Evolutionary conservation across 2,888 invertebrate genomes (phyloP).

Genomic region (Drosophila gaucha): DNA sequence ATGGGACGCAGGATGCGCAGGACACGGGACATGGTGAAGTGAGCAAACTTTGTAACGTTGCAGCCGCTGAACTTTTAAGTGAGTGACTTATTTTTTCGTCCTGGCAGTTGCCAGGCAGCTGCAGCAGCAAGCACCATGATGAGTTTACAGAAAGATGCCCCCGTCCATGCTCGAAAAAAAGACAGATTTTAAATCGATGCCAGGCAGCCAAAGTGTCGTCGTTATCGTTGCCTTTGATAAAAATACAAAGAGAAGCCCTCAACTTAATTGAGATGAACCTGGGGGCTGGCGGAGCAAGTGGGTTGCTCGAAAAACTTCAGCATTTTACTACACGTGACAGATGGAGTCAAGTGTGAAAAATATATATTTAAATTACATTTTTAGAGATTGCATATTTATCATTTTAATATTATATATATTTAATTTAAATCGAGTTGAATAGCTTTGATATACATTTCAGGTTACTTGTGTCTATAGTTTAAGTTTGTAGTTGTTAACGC

Average conservation of each 20-base stretch:
- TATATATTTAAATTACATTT: no score
- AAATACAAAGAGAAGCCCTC: conserved; percentile 60
- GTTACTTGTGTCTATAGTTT: no score
- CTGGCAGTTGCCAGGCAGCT: conserved; percentile 42
- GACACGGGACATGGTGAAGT: conserved; percentile 43
- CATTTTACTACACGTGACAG: no score
- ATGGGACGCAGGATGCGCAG: conserved; percentile 20
- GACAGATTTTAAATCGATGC: conserved; percentile 60
- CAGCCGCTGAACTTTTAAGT: conserved; percentile 74
- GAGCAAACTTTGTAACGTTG: conserved; percentile 73
- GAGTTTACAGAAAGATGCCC: conserved; percentile 41
- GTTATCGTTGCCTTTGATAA: conserved; percentile 64
- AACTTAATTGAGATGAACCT: conserved; percentile 60
- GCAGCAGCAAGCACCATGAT: conserved; percentile 42
- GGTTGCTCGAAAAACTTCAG: conserved; percentile 5
- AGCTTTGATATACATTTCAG: no score
- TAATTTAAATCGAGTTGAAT: no score
- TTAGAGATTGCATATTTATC: no score
- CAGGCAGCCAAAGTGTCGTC: conserved; percentile 62
- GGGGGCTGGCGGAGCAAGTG: conserved; percentile 14
- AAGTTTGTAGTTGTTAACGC: no score
- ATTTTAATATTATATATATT: no score
- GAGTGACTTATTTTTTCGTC: conserved; percentile 76
- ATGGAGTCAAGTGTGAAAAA: no score
- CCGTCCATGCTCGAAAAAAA: background rate